Conservation (phyloP, 1,140 invertebrate species). For the Brachionus sp. region DNA sequence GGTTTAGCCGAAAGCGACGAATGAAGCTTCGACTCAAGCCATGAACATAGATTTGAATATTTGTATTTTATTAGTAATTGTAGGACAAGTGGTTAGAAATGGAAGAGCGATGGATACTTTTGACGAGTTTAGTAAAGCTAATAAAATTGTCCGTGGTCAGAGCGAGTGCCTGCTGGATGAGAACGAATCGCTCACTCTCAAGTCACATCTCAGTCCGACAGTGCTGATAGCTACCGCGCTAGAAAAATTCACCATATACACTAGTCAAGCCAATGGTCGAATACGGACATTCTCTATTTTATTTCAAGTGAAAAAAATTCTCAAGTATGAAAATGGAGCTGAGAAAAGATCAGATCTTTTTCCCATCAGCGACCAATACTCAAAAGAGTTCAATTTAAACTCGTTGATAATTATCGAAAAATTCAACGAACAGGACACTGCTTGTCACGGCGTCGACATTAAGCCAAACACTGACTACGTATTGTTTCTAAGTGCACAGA, state of each 20-base stretch:
- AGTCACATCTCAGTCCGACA: not conserved
- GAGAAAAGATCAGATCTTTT: not conserved
- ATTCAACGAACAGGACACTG: not conserved
- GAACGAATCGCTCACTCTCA: not conserved
- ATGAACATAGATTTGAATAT: not conserved
- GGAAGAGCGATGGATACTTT: not conserved
- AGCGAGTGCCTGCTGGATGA: not conserved
- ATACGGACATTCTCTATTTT: not conserved
- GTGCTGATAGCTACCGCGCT: not conserved
- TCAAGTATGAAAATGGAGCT: not conserved
- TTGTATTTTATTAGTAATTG: not conserved
- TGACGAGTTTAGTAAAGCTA: not conserved
- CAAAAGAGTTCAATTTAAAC: not conserved
- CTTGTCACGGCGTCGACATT: not conserved
- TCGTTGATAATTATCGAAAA: not conserved
- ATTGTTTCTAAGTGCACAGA: not conserved
- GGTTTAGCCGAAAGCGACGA: not conserved
- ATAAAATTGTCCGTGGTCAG: not conserved
- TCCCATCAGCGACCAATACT: not conserved
- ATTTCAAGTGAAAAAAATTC: conserved; percentile 23
- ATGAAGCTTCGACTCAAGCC: not conserved
- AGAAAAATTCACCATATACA: conserved; percentile 3
- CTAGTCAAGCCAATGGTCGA: not conserved
- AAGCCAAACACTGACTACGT: not conserved
- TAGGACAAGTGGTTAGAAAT: not conserved